Evolutionary conservation across 2,888 invertebrate genomes (phyloP).

Genomic region (Phalera bucephala): DNA sequence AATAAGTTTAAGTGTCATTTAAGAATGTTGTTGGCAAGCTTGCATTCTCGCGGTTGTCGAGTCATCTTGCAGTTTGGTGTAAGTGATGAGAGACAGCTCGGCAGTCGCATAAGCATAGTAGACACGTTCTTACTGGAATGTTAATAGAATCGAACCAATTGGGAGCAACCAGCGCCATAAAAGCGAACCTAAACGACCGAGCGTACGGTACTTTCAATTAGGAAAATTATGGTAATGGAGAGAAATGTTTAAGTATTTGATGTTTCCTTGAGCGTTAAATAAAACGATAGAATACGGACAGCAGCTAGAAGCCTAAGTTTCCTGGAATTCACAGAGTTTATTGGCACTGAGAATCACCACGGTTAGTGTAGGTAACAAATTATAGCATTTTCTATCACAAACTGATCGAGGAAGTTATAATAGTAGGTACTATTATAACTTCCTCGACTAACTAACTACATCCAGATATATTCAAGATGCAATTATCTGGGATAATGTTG

Average conservation of each 20-base stretch:
- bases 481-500: no score
- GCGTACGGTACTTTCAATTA: conserved; percentile 1
- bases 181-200: neutral
- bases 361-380: no score
- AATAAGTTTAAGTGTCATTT: conserved; percentile 55
- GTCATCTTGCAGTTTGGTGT: conserved; percentile 53
- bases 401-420: no score
- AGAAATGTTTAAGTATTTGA: conserved; percentile 2
- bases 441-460: no score
- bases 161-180: neutral
- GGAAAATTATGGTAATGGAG: neutral
- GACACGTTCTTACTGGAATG: neutral
- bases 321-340: no score
- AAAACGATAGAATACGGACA: conserved; percentile 4
- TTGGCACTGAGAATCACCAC: no score
- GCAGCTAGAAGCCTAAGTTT: no score
- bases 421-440: no score
- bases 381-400: no score
- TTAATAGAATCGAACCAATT: neutral
- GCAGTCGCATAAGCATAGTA: neutral
- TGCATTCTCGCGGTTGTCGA: conserved; percentile 51
- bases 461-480: no score
- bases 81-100: conserved; percentile 46
- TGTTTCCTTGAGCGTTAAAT: conserved; percentile 1
- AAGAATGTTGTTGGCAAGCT: conserved; percentile 62